Percentiles rank a stretch among this genome's conserved stretches.
phyloP scores from a whole-genome alignment of 2,888 invertebrate genomes.

The Chrysomela aeneicollis region DNA sequence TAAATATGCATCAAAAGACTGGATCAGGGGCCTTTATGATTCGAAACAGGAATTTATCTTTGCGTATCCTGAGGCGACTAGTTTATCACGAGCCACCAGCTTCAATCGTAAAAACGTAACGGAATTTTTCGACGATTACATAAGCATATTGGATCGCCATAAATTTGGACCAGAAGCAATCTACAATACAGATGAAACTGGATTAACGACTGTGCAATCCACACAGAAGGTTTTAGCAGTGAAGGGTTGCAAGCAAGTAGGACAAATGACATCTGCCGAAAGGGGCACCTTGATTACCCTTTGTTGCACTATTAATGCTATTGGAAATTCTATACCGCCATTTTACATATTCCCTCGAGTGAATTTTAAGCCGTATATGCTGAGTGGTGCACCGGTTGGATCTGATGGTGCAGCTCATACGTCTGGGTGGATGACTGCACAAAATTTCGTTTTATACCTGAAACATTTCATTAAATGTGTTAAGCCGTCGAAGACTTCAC shows the following conservation, averaged over 20 bases:
- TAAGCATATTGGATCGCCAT: too few relatives aligned
- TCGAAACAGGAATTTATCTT: too few relatives aligned
- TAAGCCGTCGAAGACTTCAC: too few relatives aligned
- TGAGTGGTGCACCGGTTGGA: neutral
- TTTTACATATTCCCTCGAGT: neutral
- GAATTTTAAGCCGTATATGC: neutral
- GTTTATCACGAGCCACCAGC: too few relatives aligned
- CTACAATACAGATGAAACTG: neutral
- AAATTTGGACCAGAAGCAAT: too few relatives aligned
- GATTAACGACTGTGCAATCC: neutral
- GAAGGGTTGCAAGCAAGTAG: neutral
- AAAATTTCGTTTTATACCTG: too few relatives aligned
- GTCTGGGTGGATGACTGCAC: constrained; percentile 26
- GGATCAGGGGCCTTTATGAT: too few relatives aligned
- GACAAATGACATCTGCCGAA: neutral
- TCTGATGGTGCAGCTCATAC: neutral
- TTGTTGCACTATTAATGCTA: neutral
- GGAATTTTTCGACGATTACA: too few relatives aligned
- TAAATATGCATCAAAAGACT: too few relatives aligned
- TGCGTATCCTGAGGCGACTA: too few relatives aligned
- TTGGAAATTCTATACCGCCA: neutral
- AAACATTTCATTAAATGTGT: too few relatives aligned
- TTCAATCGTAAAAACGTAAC: too few relatives aligned
- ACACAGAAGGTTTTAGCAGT: neutral
- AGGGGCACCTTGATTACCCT: neutral